Evolutionary conservation across 2,113 vertebrate genomes (phyloP).

Genomic region (Ia io): DNA sequence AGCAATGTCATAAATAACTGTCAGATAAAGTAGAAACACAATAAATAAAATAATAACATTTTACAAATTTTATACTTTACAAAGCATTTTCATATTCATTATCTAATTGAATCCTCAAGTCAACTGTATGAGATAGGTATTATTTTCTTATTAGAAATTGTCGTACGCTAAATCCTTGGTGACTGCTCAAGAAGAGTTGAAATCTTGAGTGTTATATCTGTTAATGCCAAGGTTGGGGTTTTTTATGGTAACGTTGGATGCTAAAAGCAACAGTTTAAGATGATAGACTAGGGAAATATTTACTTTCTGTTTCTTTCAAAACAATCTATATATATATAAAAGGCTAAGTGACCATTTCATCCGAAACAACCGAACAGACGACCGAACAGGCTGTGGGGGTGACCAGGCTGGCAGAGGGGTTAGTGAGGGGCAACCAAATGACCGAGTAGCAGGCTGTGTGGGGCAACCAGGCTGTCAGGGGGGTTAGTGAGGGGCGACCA

Average conservation of each 20-base stretch:
- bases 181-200: background rate
- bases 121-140: background rate
- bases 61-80: background rate
- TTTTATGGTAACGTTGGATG: background rate
- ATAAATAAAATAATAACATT: background rate
- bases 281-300: background rate
- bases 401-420: too few relatives aligned
- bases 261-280: background rate
- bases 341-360: too few relatives aligned
- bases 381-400: too few relatives aligned
- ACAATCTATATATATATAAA: too few relatives aligned
- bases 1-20: background rate
- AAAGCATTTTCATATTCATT: background rate
- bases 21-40: background rate
- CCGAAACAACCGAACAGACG: too few relatives aligned
- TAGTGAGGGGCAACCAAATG: too few relatives aligned
- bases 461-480: too few relatives aligned
- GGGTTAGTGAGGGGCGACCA: too few relatives aligned
- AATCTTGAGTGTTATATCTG: background rate
- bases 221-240: background rate
- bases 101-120: background rate
- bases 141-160: background rate
- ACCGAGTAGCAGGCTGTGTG: too few relatives aligned
- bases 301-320: background rate
- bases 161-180: background rate